Evolutionary conservation across 2,888 invertebrate species (phyloP), one percentile per base, ranked within the genome.

Genomic region (Pherbina coryleti): DNA sequence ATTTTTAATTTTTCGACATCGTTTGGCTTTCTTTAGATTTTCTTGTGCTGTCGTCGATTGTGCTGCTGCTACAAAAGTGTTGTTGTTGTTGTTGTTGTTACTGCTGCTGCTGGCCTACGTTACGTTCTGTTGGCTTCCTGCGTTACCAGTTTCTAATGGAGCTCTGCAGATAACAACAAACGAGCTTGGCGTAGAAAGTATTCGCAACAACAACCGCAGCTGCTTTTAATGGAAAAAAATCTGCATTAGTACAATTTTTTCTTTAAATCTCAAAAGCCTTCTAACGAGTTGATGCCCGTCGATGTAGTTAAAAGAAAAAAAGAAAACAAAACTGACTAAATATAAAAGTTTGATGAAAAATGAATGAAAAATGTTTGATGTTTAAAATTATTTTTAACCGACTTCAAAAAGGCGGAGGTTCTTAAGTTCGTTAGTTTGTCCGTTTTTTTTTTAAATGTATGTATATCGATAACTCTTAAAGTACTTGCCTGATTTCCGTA

Each of bases 61-160:
- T 14, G 57, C 57, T 25, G 44, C 9, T n/a, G n/a, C n/a, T n/a
- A n/a, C n/a, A n/a, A n/a, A n/a, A n/a, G n/a, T n/a, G n/a, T n/a
- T n/a, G n/a, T n/a, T n/a, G n/a, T n/a, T n/a, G n/a, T n/a, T 28
- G 57, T 60, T 60, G 22, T 25, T 60, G 5, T 28, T 14, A 2
- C 11, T 86, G 85, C 19, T 22, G 19, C 17, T 55, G n/a, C 55
- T 55, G 19, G 55, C 55, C 44, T 19, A 19, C 2, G 55, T 28
- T 9, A 28, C 25, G 14, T 85, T 85, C 86, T 86, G 86, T 84
- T 85, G 83, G 84, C 84, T 84, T 82, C 82, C 85, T 84, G 82
- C 83, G 80, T 82, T 44, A 25, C 19, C 49, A 69, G 57, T 37
- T 34, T 31, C 70, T 70, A 70, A 70, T 70, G 70, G 72, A 57